Base-by-base conservation (phyloP, 2,888 invertebrate species). In the Hirudinaria manillensis region DNA sequence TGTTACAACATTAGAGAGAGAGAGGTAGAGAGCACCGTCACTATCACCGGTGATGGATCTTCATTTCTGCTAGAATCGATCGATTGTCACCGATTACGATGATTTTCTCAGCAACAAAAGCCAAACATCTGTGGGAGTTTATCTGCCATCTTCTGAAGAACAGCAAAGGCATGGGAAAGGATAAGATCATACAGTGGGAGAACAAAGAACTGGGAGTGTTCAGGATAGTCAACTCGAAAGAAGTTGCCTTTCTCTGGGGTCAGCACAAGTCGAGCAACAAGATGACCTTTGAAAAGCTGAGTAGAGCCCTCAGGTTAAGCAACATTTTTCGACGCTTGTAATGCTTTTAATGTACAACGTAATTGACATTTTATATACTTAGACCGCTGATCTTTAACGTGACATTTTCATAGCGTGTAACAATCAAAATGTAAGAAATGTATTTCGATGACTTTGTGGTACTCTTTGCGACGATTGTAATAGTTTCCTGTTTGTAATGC, bases 201-300 rank as follows among this genome's bases (percentile, higher is more conserved):
- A 51, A 75, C 45, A 89, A 91, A 81, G 88, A 90, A 38, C 89
- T 90, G 80, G 93, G 93, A 10, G 91, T 91, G 80, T 94, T 94
- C 86, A 90, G 93, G 80, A 93, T 94, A 81, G 91, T 93, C n/a
- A 90, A 92, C 81, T 92, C 92, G 68, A 92, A 92, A 81, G 90
- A 91, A 82, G 91, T 94, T 7, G 93, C 94, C 0, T 89, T 91
- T 81, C 87, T 93, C 70, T 94, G 94, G 94, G 93, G 93, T 4
- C 89, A 89, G 77, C 87, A 91, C 84, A 93, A 93, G 84, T 90
- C 91, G 83, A 94, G 94, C 83, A 90, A 90, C 72, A 90, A 90
- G 83, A 94, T 94, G 94, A 93, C 91, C 67, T 94, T 93, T 83
- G 94, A 94, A 85, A 94, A 94, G 86, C 89, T 94, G 82, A 93